These are phyloP conservation scores for Cheumatopsyche charites DNA, from an alignment of 1,140 invertebrate genomes.

Conservation along the genomic window DNA sequence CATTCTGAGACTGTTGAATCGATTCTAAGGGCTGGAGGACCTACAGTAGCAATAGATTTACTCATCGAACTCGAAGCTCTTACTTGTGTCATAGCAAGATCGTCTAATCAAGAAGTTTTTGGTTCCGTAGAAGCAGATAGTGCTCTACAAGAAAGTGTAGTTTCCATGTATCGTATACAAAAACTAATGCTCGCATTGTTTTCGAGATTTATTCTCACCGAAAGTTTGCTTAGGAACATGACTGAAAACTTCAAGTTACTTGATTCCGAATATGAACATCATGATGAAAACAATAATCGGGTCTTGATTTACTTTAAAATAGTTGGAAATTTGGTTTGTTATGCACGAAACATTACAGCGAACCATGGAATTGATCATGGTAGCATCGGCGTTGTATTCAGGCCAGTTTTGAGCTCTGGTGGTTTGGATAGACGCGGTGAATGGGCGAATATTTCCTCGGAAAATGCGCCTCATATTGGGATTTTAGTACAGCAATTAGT, in stretches of 20 bases:
- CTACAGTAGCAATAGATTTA: conserved; percentile 65
- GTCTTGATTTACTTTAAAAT: conserved; percentile 61
- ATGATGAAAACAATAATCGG: conserved; percentile 33
- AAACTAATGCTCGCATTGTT: conserved; percentile 74
- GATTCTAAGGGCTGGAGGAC: conserved; percentile 72
- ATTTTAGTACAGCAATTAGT: conserved; percentile 64
- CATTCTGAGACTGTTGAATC: conserved; percentile 82
- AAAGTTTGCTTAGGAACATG: conserved; percentile 47
- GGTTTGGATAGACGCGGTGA: conserved; percentile 42
- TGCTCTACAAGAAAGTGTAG: conserved; percentile 61
- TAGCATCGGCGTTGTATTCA: conserved; percentile 58
- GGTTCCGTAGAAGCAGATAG: conserved; percentile 49
- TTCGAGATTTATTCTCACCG: conserved; percentile 66
- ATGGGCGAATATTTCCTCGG: conserved; percentile 41
- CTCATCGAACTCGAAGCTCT: conserved; percentile 75
- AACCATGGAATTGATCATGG: conserved; percentile 61
- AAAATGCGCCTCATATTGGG: conserved; percentile 48
- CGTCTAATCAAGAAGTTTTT: conserved; percentile 64
- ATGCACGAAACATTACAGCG: conserved; percentile 67
- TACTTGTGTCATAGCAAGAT: conserved; percentile 79
- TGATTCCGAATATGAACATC: conserved; percentile 31
- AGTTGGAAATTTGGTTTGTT: conserved; percentile 71
- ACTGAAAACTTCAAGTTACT: conserved; percentile 48
- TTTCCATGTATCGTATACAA: conserved; percentile 65
- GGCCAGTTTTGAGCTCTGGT: conserved; percentile 52